Evolutionary conservation across 2,797 vertebrate genomes (phyloP), one percentile per base, ranked within the genome.

Genomic region (Phataginus tricuspis): DNA sequence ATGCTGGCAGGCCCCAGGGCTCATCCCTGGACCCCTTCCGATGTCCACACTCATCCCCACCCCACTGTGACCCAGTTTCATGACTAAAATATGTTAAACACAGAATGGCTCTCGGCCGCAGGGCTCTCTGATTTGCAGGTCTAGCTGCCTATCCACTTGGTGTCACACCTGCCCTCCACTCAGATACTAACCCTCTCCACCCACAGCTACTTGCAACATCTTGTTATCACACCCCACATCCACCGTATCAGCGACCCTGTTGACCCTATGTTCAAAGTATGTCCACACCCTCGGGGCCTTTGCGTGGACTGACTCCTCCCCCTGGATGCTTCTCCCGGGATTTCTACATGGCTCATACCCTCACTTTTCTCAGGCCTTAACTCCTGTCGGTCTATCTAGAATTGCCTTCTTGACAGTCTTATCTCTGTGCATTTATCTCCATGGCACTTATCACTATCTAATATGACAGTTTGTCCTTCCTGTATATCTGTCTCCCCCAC

Each of bases 221-320:
- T n/a, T 12, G 34, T 53, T 12, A 45, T 29, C 59, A 37, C 2
- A 7, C 23, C 49, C 39, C 55, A 59, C 16, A 4, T 15, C 53
- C 27, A 45, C 27, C 12, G 2, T 14, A 19, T 55, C 82, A 63
- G 63, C 29, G 55, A 79, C 25, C 63, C 29, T 18, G 51, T 19
- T 13, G 37, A 72, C 34, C 45, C 21, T 49, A 63, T 64, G 57
- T 88, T 55, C 21, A 61, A 63, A 87, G 23, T 18, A 37, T 1
- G 21, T 39, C 69, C 64, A 75, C 63, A 57, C 69, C 69, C 92
- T 53, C 51, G 23, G 91, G 68, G 59, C 66, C 66, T 85, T 75
- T 39, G 61, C 63, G 66, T 11, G 2, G 13, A 14, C 37, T 15
- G 27, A 18, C n/a, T 31, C 37, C 59, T 37, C 18, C 10, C 77